Conservation (phyloP, 1,140 invertebrate species). For the Drosophila repleta region DNA sequence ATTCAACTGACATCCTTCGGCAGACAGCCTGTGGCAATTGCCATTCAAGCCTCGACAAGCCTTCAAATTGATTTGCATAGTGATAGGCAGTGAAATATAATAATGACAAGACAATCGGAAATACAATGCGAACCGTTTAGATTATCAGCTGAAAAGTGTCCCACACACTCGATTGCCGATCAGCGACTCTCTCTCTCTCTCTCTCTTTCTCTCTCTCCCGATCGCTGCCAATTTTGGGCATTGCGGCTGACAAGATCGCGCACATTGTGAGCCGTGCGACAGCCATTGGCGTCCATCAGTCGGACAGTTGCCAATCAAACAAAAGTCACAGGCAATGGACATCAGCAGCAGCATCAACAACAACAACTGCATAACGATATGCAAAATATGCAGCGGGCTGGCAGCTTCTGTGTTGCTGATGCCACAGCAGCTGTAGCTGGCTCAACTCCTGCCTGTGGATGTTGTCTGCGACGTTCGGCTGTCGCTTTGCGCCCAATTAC, state of each 20-base stretch:
- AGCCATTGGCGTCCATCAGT: slow-evolving; percentile 23
- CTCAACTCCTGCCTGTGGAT: slow-evolving; percentile 35
- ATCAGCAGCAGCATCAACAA: slow-evolving; percentile 4
- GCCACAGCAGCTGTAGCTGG: slow-evolving; percentile 55
- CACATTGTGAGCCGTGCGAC: slow-evolving; percentile 22
- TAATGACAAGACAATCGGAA: slow-evolving; percentile 24
- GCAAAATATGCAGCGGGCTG: slow-evolving; percentile 71
- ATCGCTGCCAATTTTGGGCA: slow-evolving; percentile 38
- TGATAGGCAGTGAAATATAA: slow-evolving; percentile 19
- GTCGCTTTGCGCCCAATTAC: slow-evolving; percentile 80
- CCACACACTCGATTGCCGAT: slow-evolving; percentile 19
- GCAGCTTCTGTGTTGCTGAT: not conserved
- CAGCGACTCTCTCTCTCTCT: not conserved
- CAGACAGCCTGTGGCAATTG: too few species aligned
- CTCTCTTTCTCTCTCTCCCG: not conserved
- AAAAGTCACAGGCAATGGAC: slow-evolving; percentile 33
- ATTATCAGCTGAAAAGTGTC: slow-evolving; percentile 18
- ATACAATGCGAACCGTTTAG: slow-evolving; percentile 16
- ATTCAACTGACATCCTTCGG: too few species aligned
- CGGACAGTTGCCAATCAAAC: slow-evolving; percentile 61
- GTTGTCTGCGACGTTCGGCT: slow-evolving; percentile 51
- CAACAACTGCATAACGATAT: slow-evolving; percentile 74
- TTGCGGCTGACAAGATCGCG: slow-evolving; percentile 38
- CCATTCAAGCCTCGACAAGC: not conserved
- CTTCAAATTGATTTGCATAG: slow-evolving; percentile 20